phyloP scores from a whole-genome alignment of 2,113 vertebrate species.

The Bufo gargarizans region DNA sequence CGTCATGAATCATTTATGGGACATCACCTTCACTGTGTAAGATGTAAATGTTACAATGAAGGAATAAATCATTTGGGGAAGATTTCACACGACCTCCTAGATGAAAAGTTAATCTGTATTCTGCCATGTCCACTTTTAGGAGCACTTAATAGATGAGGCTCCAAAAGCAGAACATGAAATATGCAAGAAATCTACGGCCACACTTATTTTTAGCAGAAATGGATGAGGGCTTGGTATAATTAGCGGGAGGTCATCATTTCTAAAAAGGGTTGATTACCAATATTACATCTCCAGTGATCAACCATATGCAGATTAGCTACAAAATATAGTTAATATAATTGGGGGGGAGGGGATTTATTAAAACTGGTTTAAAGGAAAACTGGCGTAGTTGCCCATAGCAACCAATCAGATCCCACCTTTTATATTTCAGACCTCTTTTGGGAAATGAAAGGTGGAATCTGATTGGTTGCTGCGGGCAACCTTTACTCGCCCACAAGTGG shows the following conservation, averaged over 20 bases:
- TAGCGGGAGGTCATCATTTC: not conserved
- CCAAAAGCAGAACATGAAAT: constrained; percentile 9
- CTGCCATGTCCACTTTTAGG: not conserved
- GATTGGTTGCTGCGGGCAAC: no score
- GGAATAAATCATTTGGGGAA: constrained; percentile 38
- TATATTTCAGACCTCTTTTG: no score
- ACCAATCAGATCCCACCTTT: no score
- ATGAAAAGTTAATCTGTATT: constrained; percentile 30
- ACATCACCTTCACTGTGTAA: constrained; percentile 3
- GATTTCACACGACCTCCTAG: constrained; percentile 21
- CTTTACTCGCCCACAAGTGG: no score
- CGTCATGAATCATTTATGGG: constrained; percentile 22
- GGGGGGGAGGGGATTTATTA: no score
- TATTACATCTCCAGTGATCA: no score
- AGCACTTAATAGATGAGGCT: not conserved
- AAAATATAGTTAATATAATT: no score
- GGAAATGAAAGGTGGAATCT: no score
- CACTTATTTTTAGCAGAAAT: constrained; percentile 11
- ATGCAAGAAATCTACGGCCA: not conserved
- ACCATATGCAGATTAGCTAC: no score
- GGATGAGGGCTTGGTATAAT: not conserved
- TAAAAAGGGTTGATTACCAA: no score
- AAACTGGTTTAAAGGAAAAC: no score
- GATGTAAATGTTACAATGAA: constrained; percentile 36
- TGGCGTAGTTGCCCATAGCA: no score